Conservation (phyloP, 2,113 vertebrate genomes). For the Paralichthys olivaceus region DNA sequence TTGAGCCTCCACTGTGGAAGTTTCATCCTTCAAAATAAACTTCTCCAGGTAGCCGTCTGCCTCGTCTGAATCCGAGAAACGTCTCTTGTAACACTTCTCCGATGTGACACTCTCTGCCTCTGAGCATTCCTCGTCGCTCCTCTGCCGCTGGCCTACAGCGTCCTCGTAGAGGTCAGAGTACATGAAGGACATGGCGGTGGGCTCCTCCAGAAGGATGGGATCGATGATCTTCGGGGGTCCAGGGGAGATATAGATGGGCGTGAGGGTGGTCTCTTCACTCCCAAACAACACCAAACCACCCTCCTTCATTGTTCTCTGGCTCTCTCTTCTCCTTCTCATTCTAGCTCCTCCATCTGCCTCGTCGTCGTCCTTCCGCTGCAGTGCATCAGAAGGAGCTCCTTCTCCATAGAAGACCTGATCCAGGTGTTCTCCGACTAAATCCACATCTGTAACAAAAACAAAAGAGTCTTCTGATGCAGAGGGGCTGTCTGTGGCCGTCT, state of each 20-base stretch:
- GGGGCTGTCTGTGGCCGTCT: constrained; percentile 31
- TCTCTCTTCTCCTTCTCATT: constrained; percentile 69
- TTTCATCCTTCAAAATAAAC: constrained; percentile 92
- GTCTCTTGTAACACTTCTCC: constrained; percentile 85
- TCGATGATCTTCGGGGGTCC: constrained; percentile 88
- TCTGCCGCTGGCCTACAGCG: constrained; percentile 83
- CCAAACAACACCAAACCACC: constrained; percentile 87
- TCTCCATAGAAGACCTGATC: constrained; percentile 91
- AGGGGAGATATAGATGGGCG: constrained; percentile 86
- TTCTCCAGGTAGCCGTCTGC: constrained; percentile 92
- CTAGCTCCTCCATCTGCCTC: constrained; percentile 40
- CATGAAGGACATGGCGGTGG: constrained; percentile 91
- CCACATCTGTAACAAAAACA: constrained; percentile 84
- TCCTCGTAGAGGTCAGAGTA: constrained; percentile 93
- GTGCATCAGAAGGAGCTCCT: constrained; percentile 50
- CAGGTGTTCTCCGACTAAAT: constrained; percentile 85
- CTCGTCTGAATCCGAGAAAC: constrained; percentile 89
- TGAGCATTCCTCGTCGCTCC: constrained; percentile 83
- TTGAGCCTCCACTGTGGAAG: constrained; percentile 69
- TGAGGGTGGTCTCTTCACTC: constrained; percentile 86
- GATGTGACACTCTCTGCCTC: constrained; percentile 87
- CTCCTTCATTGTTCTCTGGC: constrained; percentile 74
- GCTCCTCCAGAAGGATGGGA: constrained; percentile 89
- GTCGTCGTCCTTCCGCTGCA: constrained; percentile 51
- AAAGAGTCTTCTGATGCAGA: constrained; percentile 76